Percentiles rank a stretch among this genome's conserved stretches.
Conservation (phyloP, 2,113 vertebrate species). For the Amblyornis subalaris region DNA sequence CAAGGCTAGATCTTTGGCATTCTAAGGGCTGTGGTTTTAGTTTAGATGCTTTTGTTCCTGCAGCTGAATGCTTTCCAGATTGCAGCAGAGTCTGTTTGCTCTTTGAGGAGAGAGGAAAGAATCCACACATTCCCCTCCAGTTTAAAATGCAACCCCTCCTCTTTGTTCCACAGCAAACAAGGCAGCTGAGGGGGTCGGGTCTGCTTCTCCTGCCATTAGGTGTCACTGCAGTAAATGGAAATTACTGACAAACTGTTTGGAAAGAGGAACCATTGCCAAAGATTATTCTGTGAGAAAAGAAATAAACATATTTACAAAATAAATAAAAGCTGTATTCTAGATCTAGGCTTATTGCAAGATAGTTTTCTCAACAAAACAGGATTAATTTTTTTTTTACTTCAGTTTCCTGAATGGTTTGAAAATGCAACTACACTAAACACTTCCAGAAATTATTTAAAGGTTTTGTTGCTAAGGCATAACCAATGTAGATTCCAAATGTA, state of each 20-base stretch:
- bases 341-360: neutral
- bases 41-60: conserved; percentile 51
- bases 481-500: neutral
- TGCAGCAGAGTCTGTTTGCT: conserved; percentile 40
- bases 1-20: neutral
- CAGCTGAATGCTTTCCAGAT: conserved; percentile 47
- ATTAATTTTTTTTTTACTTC: neutral
- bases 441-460: neutral
- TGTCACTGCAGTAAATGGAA: conserved; percentile 68
- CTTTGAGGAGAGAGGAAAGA: conserved; percentile 35
- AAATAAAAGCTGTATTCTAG: neutral
- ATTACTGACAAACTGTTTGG: conserved; percentile 45
- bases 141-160: neutral
- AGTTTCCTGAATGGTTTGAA: neutral
- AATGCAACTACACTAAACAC: neutral
- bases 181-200: conserved; percentile 33
- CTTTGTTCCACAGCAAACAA: conserved; percentile 61
- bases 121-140: conserved; percentile 39
- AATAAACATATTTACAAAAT: neutral
- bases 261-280: conserved; percentile 7
- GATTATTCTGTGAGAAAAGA: neutral
- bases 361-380: neutral
- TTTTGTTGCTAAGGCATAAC: neutral
- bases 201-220: conserved; percentile 60
- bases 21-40: neutral